These are phyloP conservation scores for Marronus borbonicus DNA, from an alignment of 2,888 invertebrate species.

Conservation along the genomic window DNA sequence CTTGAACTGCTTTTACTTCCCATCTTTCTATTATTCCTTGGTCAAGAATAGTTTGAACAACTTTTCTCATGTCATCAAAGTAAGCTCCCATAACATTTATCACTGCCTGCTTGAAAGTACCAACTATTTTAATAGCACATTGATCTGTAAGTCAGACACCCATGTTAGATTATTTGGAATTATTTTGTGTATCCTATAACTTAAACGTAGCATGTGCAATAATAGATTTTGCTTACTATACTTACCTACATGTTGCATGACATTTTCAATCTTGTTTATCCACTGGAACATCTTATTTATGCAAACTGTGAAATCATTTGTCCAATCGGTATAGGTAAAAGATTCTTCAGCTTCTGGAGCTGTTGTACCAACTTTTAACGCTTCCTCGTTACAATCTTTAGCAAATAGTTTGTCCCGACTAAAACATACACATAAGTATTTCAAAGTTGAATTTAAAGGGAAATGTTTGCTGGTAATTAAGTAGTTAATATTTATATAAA, in stretches of 20 bases:
- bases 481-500: too few species aligned
- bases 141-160: conserved; percentile 20
- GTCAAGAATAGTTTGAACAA: conserved; percentile 32
- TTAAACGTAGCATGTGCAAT: neutral
- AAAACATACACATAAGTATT: neutral
- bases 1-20: conserved; percentile 32
- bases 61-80: conserved; percentile 43
- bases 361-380: neutral
- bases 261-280: conserved; percentile 39
- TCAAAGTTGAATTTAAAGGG: neutral
- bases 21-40: conserved; percentile 37
- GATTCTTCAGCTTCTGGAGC: neutral
- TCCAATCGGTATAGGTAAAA: conserved; percentile 11
- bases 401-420: conserved; percentile 27
- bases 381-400: conserved; percentile 29
- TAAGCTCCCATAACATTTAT: conserved; percentile 43
- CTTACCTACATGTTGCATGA: conserved; percentile 42
- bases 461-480: neutral
- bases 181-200: neutral
- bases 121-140: conserved; percentile 37
- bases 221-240: neutral
- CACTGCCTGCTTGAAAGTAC: conserved; percentile 40
- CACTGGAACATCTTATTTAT: conserved; percentile 32
- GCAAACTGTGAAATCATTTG: neutral
- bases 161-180: too few species aligned